These are phyloP conservation scores for Gymnorhina tibicen DNA, from an alignment of 2,113 vertebrate species.

Conservation along the genomic window DNA sequence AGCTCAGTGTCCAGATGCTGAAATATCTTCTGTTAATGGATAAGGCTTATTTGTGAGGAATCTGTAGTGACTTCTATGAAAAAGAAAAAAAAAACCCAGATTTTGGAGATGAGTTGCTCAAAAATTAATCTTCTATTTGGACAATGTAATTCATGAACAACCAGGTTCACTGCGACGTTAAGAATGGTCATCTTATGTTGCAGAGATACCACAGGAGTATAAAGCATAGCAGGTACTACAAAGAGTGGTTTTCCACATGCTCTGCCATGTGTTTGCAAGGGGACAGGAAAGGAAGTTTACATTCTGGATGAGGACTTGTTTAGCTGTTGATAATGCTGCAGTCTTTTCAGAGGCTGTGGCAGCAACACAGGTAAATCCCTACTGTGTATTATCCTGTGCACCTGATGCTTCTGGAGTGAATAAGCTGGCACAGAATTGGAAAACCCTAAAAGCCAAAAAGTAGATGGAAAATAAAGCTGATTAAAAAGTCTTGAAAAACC, in stretches of 20 bases:
- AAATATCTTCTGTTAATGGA: neutral
- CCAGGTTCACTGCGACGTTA: neutral
- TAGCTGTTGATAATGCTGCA: neutral
- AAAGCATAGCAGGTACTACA: neutral
- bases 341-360: neutral
- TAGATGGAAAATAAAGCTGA: neutral
- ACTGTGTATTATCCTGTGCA: neutral
- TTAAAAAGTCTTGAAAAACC: neutral
- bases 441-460: neutral
- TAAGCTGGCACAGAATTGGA: neutral
- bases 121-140: neutral
- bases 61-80: neutral
- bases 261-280: neutral
- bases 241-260: neutral
- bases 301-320: neutral
- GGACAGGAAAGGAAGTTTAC: neutral
- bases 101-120: neutral
- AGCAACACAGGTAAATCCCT: neutral
- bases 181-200: neutral
- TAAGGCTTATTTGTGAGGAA: neutral
- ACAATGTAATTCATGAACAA: neutral
- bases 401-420: neutral
- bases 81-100: neutral
- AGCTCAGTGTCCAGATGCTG: neutral
- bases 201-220: neutral